Percentiles rank a stretch among this genome's conserved stretches.
phyloP scores from a whole-genome alignment of 2,888 invertebrate genomes.

The Rhogogaster chlorosoma region DNA sequence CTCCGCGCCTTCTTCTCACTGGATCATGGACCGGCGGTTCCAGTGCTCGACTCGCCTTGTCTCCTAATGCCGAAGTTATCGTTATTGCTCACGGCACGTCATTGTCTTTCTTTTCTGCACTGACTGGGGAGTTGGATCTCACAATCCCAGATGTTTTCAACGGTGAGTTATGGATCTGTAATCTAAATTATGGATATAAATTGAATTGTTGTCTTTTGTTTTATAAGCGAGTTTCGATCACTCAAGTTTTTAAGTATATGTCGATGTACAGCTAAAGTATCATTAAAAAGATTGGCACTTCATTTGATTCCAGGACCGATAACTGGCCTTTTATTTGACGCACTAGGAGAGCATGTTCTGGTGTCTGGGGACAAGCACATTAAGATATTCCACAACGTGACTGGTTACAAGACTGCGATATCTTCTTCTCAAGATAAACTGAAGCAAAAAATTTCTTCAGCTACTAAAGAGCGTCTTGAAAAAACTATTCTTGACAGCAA shows the following conservation, averaged over 20 bases:
- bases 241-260: not conserved
- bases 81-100: slow-evolving; percentile 84
- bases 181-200: not conserved
- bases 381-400: slow-evolving; percentile 88
- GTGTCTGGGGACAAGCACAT: slow-evolving; percentile 88
- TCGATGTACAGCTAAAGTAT: not conserved
- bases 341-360: slow-evolving; percentile 86
- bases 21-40: slow-evolving; percentile 81
- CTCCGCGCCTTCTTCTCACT: slow-evolving; percentile 85
- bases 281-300: not conserved
- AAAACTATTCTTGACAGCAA: slow-evolving; percentile 84
- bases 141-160: slow-evolving; percentile 84
- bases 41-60: slow-evolving; percentile 84
- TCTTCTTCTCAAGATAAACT: slow-evolving; percentile 79
- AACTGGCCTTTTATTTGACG: slow-evolving; percentile 86
- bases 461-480: slow-evolving; percentile 88
- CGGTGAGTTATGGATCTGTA: slow-evolving; percentile 76
- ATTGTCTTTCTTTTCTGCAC: slow-evolving; percentile 86
- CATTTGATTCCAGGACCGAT: slow-evolving; percentile 82
- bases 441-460: slow-evolving; percentile 82
- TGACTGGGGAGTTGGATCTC: slow-evolving; percentile 83
- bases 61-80: slow-evolving; percentile 89
- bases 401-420: slow-evolving; percentile 82
- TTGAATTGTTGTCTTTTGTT: not conserved
- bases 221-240: not conserved